These are phyloP conservation scores for Poicephalus gulielmi DNA, from an alignment of 2,113 vertebrate species.

Conservation along the genomic window DNA sequence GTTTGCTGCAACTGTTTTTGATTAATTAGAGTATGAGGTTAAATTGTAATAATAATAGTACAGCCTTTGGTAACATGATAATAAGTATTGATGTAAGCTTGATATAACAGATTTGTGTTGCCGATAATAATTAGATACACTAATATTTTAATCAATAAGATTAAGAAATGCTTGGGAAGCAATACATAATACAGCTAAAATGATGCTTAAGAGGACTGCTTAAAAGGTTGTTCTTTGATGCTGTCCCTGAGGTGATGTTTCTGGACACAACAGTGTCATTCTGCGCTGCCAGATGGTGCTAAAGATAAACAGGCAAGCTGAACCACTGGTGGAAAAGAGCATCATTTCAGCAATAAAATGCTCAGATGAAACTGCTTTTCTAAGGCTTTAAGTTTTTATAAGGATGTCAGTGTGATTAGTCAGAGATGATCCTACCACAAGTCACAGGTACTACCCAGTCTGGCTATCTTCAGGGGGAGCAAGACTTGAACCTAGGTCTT, in stretches of 20 bases:
- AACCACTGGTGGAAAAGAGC: neutral
- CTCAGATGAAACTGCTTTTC: neutral
- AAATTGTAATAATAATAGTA: neutral
- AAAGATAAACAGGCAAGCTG: neutral
- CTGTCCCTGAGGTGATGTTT: neutral
- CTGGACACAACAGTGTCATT: neutral
- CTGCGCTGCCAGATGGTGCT: neutral
- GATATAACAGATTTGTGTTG: neutral
- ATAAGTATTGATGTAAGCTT: neutral
- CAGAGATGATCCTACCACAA: neutral
- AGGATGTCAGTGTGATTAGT: neutral
- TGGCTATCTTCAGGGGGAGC: neutral
- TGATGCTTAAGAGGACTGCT: neutral
- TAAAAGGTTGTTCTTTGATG: neutral
- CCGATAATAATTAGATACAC: neutral
- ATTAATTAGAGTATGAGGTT: neutral
- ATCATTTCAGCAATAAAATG: neutral
- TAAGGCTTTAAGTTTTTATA: neutral
- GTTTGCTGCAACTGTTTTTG: neutral
- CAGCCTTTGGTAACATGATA: neutral
- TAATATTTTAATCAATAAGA: slow-evolving; percentile 15
- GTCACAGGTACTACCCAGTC: neutral
- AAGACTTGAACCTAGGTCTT: neutral
- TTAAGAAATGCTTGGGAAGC: neutral
- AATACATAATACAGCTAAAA: neutral